Base-by-base conservation (phyloP, 2,113 vertebrate species). In the Ranitomeya imitator region DNA sequence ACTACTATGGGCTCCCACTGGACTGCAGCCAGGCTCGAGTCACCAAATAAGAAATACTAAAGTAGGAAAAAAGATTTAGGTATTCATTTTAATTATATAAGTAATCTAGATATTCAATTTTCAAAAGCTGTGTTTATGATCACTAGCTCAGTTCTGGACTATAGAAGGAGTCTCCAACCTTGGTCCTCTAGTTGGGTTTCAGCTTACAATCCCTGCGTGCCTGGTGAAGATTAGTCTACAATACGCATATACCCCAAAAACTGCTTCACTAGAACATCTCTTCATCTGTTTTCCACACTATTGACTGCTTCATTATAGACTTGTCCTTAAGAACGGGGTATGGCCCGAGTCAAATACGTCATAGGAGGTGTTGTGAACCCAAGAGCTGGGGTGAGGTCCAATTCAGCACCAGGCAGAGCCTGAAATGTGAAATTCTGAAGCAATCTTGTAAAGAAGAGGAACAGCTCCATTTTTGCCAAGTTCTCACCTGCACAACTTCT, bases 311-410 rank as follows among this genome's bases (percentile, higher is more conserved):
- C 14, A 1, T 9, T 16, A 7, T 16, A 37, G 16, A 45, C 15
- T 31, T 26, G 52, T 59, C 37, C 12, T 16, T 55, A 89, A 16
- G 4, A 10, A 31, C 83, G 83, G 19, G 65, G 83, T 61, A 74
- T 21, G 79, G 83, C 88, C 16, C 88, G 81, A 19, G 81, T 55
- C 8, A 63, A 10, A 69, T 86, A 67, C 0, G 54, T 18, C 55
- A 81, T 60, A 6, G 88, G 88, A 19, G 83, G 54, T 3, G 63
- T 54, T 16, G 88, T 89, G 7, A 89, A 26, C 11, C 83, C 88
- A 63, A 37, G 4, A 12, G 65, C 54, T 52, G 88, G 83, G 26
- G 88, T 86, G 13, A 89, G 84, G 21, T 85, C 83, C 13, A 89
- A 23, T 8, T 82, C 15, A 6, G 61, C 26, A 1, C 59, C 85